A percentile compares a stretch with the other conserved stretches of the same genome.
These are phyloP conservation scores for Morus bassanus DNA, from an alignment of 2,797 vertebrate genomes.

Conservation along the genomic window DNA sequence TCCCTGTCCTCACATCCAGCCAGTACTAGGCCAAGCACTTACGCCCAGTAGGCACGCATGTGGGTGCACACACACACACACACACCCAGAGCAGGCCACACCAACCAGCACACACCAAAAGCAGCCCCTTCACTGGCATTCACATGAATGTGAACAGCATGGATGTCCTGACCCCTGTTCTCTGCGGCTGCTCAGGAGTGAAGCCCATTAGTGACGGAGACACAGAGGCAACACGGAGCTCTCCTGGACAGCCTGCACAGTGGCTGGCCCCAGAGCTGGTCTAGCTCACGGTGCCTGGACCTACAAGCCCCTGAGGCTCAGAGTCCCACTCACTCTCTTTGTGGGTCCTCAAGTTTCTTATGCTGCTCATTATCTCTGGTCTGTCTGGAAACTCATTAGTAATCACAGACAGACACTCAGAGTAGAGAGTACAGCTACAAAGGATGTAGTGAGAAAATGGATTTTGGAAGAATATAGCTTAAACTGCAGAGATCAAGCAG, in stretches of 20 bases:
- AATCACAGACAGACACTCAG: not conserved
- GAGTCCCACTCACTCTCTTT: not conserved
- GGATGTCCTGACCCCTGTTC: not conserved
- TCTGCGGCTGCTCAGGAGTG: not conserved
- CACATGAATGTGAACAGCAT: not conserved
- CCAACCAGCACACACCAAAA: not conserved
- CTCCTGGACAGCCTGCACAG: not conserved
- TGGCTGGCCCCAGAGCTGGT: not conserved
- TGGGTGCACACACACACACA: not conserved
- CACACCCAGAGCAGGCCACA: no score
- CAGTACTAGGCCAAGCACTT: not conserved
- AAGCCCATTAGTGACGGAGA: not conserved
- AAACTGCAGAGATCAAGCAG: not conserved
- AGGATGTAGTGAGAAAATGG: not conserved
- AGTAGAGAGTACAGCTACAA: not conserved
- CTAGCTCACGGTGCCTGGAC: not conserved
- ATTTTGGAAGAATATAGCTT: not conserved
- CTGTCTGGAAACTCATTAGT: not conserved
- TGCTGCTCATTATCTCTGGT: not conserved
- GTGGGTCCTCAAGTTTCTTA: not conserved
- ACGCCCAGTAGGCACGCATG: not conserved
- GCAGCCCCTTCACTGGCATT: not conserved
- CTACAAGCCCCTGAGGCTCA: not conserved
- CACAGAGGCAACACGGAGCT: accelerated
- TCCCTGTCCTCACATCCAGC: not conserved